Evolutionary conservation across 2,113 vertebrate genomes (phyloP).

Genomic region (Ploceus nigricollis): DNA sequence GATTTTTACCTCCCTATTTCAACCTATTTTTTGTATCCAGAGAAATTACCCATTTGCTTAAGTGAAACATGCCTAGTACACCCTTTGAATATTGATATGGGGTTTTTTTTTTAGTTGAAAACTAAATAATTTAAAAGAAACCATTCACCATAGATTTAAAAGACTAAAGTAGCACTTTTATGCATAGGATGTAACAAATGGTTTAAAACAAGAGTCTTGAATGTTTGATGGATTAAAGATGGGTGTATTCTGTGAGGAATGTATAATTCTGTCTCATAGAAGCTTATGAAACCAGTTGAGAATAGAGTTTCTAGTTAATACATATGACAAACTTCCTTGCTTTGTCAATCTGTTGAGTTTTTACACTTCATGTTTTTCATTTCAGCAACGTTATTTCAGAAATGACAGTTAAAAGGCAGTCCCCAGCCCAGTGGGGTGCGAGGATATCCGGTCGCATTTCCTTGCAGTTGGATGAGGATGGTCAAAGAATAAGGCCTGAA

Average conservation of each 20-base stretch:
- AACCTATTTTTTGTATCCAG: background rate
- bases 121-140: background rate
- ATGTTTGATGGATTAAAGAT: background rate
- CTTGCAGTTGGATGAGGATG: conserved; percentile 78
- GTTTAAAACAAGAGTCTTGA: background rate
- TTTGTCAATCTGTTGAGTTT: background rate
- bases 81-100: background rate
- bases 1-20: background rate
- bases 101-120: background rate
- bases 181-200: background rate
- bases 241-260: background rate
- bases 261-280: background rate
- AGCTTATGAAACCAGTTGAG: background rate
- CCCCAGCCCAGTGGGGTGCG: background rate
- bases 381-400: conserved; percentile 80
- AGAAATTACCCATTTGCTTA: background rate
- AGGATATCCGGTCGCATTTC: conserved; percentile 68
- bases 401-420: conserved; percentile 80
- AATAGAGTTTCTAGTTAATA: background rate
- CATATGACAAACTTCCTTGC: background rate
- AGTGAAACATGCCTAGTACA: background rate
- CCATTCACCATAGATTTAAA: background rate
- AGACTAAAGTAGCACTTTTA: background rate
- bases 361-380: conserved; percentile 39
- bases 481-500: conserved; percentile 25